Base-by-base conservation (phyloP, 2,797 vertebrate species). In the Florisuga fusca region DNA sequence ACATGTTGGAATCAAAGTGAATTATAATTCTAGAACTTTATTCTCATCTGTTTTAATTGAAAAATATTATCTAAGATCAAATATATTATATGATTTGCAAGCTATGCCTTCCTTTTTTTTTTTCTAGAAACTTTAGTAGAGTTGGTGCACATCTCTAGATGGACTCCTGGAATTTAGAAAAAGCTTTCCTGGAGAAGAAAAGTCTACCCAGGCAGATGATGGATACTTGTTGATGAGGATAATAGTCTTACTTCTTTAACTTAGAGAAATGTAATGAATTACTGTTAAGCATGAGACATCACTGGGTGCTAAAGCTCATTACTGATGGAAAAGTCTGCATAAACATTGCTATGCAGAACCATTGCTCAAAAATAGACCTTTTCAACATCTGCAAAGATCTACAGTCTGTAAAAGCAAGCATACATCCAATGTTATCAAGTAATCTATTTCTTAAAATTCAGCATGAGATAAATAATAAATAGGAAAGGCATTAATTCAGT, bases 401-500 rank as follows among this genome's bases (percentile, higher is more conserved):
- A 17, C 21, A 36, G 85, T 61, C 31, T 87, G 5, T 31, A 72
- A 66, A 19, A 69, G 36, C 1, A 2, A 76, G 16, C 34, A 63
- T 43, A 74, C 15, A 59, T 9, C 20, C 4, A 74, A 26, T 17
- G 31, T 25, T 77, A 91, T 57, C 22, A 77, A 82, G 48, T 5
- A 78, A 84, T 29, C 57, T 77, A 50, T 79, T 84, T 89, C 26
- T 67, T 91, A 85, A 93, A 91, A 71, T 61, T 67, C 68, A 84
- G 2, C n/a, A 41, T 33, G 36, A 75, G 12, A 63, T 67, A 87
- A 92, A 92, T 33, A 76, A 89, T 55, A 81, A 62, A 87, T 50
- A 81, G 23, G 23, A 79, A 87, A 79, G 16, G 54, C 4, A 77
- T 48, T 45, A 67, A 64, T 64, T 50, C 31, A 67, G 43, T 71